Evolutionary conservation across 1,140 invertebrate species (phyloP), one percentile per base, ranked within the genome.

Genomic region (Drosophila sucinea): DNA sequence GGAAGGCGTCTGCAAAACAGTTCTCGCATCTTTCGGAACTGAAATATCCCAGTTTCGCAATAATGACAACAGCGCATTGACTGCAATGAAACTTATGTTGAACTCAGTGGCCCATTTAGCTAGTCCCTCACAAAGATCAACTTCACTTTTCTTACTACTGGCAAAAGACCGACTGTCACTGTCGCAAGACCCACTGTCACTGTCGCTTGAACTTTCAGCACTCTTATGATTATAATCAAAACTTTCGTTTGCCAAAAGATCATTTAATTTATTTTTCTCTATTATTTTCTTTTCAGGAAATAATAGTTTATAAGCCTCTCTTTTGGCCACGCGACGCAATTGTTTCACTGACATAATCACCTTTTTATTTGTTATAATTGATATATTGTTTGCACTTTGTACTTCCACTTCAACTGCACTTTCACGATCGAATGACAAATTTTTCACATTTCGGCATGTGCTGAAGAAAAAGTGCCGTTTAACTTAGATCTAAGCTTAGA

Each of bases 91-190:
- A 32, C 57, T 60, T 23, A 60, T 40, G 29, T 32, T n/a, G n/a
- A 60, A 60, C 32, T 60, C 27, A 23, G 57, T 60, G 32, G 57
- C 60, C 60, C 38, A 63, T 63, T 44, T 55, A 30, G 29, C 54
- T 30, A 55, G 54, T 30, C 54, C 54, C 27, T 32, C 54, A n/a
- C 54, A 55, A 30, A 55, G 30, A 29, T 55, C 30, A 55, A 30
- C 11, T n/a, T 55, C 29, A 55, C 30, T 55, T 55, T 55, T 41
- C 40, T 41, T 41, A 4, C 40, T 41, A 41, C 40, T 41, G 40
- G 40, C 40, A 41, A 41, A 41, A n/a, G 17, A 41, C 40, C 40
- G 1, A 41, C 40, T 41, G 11, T 41, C 38, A 40, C 38, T 40
- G 38, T 40, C 38, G 38, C 38, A 40, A 8, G 38, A 40, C 38